phyloP scores from a whole-genome alignment of 2,797 vertebrate genomes.

The Sarcophilus harrisii region DNA sequence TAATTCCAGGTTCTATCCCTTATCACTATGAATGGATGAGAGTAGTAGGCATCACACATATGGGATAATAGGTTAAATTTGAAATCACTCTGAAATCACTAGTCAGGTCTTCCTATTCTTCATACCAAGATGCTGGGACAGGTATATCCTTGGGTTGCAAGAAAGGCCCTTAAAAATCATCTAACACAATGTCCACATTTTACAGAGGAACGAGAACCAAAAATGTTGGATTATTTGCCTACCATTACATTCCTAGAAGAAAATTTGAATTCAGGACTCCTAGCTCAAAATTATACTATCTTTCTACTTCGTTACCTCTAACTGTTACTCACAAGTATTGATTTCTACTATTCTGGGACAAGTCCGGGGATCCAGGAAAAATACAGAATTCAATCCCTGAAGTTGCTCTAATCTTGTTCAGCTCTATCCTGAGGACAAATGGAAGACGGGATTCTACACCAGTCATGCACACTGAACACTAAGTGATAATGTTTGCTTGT shows the following conservation, averaged over 20 bases:
- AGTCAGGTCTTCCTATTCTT: background rate
- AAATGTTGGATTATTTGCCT: background rate
- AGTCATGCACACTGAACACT: background rate
- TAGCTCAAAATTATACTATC: background rate
- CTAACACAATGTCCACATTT: background rate
- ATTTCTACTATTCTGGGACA: background rate
- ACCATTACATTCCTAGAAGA: background rate
- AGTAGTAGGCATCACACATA: background rate
- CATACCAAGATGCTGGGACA: background rate
- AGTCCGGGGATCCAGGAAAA: background rate
- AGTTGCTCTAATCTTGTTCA: background rate
- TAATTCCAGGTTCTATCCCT: background rate
- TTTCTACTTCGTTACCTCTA: background rate
- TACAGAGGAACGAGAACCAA: background rate
- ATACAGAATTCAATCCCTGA: background rate
- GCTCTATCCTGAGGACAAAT: background rate
- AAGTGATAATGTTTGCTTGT: background rate
- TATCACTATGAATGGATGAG: background rate
- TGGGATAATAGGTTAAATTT: background rate
- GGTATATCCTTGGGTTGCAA: background rate
- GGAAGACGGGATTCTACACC: background rate
- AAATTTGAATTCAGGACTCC: background rate
- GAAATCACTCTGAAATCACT: background rate
- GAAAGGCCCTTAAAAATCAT: background rate
- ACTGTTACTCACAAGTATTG: background rate